Percentiles rank a stretch among this genome's conserved stretches.
Conservation (phyloP, 1,140 invertebrate species). For the Bombus breviceps region DNA sequence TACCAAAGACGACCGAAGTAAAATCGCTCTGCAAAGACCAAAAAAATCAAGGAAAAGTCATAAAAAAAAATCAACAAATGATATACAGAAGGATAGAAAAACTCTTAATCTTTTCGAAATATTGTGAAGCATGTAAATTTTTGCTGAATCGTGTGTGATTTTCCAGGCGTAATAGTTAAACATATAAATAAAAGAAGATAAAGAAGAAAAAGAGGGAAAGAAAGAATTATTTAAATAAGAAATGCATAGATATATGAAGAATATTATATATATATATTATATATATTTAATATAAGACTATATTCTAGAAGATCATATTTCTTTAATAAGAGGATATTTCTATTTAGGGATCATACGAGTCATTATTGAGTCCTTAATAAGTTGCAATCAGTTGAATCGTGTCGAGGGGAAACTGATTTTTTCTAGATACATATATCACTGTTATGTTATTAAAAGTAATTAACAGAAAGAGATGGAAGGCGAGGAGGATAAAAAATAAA, state of each 20-base stretch:
- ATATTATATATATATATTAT: conserved; percentile 48
- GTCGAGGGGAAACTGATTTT: conserved; percentile 53
- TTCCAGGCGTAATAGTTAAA: conserved; percentile 29
- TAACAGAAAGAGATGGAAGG: not conserved
- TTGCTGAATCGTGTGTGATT: conserved; percentile 45
- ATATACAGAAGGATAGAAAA: not conserved
- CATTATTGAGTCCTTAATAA: conserved; percentile 68
- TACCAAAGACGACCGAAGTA: conserved; percentile 79
- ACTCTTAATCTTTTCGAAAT: conserved; percentile 4
- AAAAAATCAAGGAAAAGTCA: conserved; percentile 51
- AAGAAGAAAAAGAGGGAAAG: conserved; percentile 33
- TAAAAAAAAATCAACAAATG: not conserved
- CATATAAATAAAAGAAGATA: conserved; percentile 34
- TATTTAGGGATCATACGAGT: conserved; percentile 72
- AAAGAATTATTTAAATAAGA: conserved; percentile 58
- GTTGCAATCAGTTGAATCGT: conserved; percentile 63
- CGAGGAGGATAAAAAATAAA: too few species aligned
- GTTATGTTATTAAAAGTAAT: conserved; percentile 64
- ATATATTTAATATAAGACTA: conserved; percentile 68
- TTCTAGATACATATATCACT: conserved; percentile 72
- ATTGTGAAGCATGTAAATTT: not conserved
- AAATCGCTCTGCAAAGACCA: conserved; percentile 75
- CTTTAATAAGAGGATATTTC: conserved; percentile 72
- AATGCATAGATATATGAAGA: conserved; percentile 24
- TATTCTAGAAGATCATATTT: conserved; percentile 65